Evolutionary conservation across 2,888 invertebrate genomes (phyloP).

Genomic region (Watsonalla binaria): DNA sequence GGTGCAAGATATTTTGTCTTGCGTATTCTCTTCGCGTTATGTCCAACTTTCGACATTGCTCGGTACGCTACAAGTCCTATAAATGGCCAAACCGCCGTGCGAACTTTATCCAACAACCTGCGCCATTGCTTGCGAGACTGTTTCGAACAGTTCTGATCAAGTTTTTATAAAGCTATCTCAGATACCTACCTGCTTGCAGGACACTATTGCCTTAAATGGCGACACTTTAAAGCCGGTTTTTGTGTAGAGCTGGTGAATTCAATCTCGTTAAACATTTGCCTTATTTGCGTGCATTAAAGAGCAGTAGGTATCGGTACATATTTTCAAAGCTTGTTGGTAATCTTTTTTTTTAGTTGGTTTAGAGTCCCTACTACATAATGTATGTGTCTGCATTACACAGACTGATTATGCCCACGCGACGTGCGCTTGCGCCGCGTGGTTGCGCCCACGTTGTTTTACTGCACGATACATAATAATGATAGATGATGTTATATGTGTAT

Average conservation of each 20-base stretch:
- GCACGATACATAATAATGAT: constrained; percentile 22
- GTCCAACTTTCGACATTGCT: constrained; percentile 56
- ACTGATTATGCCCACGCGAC: constrained; percentile 9
- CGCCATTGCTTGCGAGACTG: constrained; percentile 49
- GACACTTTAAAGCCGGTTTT: constrained; percentile 54
- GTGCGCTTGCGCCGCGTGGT: constrained; percentile 20
- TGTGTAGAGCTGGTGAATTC: constrained; percentile 53
- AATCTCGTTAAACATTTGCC: constrained; percentile 58
- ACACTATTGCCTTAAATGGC: constrained; percentile 58
- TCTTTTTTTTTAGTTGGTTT: constrained; percentile 9
- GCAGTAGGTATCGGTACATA: constrained; percentile 10
- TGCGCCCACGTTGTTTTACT: constrained; percentile 20
- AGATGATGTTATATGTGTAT: constrained; percentile 25
- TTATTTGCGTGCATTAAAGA: constrained; percentile 55
- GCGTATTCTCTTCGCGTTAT: constrained; percentile 40
- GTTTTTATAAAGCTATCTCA: constrained; percentile 64
- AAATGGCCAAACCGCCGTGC: constrained; percentile 54
- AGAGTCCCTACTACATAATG: constrained; percentile 20
- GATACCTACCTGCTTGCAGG: constrained; percentile 54
- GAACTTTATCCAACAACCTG: constrained; percentile 57
- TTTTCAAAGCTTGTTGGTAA: background rate
- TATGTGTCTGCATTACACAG: constrained; percentile 23
- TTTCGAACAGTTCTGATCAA: constrained; percentile 64
- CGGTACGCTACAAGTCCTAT: constrained; percentile 38
- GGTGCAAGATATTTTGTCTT: constrained; percentile 39